phyloP scores from a whole-genome alignment of 2,888 invertebrate species.

The Cryptocephalus moraei region DNA sequence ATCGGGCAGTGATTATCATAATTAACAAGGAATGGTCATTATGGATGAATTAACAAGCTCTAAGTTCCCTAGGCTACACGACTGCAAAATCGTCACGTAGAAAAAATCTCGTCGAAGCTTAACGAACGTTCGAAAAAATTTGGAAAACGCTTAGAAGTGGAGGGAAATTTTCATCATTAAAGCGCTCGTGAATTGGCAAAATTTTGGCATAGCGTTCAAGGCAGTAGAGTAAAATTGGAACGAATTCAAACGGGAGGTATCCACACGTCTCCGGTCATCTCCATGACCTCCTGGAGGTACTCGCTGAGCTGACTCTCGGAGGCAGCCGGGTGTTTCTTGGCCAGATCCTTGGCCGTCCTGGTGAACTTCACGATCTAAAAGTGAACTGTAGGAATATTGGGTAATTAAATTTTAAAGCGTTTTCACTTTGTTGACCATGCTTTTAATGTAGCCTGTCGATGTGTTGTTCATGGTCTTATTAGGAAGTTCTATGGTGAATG shows the following conservation, averaged over 20 bases:
- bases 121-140: too few species aligned
- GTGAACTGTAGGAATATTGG: not conserved
- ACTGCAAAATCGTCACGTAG: too few species aligned
- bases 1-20: too few species aligned
- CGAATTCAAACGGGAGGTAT: slow-evolving; percentile 39
- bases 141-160: too few species aligned
- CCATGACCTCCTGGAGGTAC: slow-evolving; percentile 37
- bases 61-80: too few species aligned
- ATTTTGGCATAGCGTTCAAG: slow-evolving; percentile 4
- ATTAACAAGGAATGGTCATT: too few species aligned
- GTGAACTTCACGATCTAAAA: slow-evolving; percentile 37
- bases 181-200: too few species aligned
- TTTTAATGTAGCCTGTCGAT: slow-evolving; percentile 19
- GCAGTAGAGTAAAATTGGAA: not conserved
- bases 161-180: too few species aligned
- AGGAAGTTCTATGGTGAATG: slow-evolving; percentile 35
- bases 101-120: too few species aligned
- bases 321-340: slow-evolving; percentile 38
- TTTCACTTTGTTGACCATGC: slow-evolving; percentile 29
- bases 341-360: slow-evolving; percentile 41
- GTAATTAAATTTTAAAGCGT: not conserved
- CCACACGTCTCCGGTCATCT: slow-evolving; percentile 43
- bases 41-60: too few species aligned
- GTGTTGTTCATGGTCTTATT: slow-evolving; percentile 11
- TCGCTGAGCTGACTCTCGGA: slow-evolving; percentile 43